A percentile compares a stretch with the other conserved stretches of the same genome.
These are phyloP conservation scores for Sebastes nivosus DNA, from an alignment of 2,797 vertebrate species.

Conservation along the genomic window DNA sequence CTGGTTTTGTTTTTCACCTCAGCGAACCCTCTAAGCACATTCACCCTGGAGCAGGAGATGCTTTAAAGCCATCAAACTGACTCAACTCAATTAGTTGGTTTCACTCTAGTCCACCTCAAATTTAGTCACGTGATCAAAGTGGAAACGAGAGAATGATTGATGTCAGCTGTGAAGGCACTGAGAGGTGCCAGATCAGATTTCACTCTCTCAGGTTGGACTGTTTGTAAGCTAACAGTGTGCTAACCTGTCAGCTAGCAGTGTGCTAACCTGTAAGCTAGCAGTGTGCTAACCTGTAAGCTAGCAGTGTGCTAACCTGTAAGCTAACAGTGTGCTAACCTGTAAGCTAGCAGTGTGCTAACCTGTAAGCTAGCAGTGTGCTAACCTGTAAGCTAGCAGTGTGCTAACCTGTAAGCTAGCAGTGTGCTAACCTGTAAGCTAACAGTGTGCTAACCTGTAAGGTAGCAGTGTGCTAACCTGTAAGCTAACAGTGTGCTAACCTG, in stretches of 20 bases:
- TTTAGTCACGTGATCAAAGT: not conserved
- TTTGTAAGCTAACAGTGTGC: not conserved
- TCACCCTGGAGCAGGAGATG: not conserved
- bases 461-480: too few species aligned
- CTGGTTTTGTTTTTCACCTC: slow-evolving; percentile 4
- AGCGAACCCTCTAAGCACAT: not conserved
- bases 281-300: too few species aligned
- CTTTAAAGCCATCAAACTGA: not conserved
- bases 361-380: too few species aligned
- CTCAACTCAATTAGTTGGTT: not conserved
- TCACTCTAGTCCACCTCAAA: not conserved
- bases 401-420: too few species aligned
- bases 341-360: too few species aligned
- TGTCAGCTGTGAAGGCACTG: not conserved
- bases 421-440: too few species aligned
- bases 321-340: too few species aligned
- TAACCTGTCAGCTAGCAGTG: too few species aligned
- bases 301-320: too few species aligned
- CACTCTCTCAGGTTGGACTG: not conserved
- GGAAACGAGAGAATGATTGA: not conserved
- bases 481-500: too few species aligned
- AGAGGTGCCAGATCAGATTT: not conserved
- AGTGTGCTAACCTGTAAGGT: too few species aligned
- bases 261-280: too few species aligned
- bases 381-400: not conserved